Percentiles rank a stretch among this genome's conserved stretches.
These are phyloP conservation scores for Xerus inauris DNA, from an alignment of 2,113 vertebrate species.

Conservation along the genomic window DNA sequence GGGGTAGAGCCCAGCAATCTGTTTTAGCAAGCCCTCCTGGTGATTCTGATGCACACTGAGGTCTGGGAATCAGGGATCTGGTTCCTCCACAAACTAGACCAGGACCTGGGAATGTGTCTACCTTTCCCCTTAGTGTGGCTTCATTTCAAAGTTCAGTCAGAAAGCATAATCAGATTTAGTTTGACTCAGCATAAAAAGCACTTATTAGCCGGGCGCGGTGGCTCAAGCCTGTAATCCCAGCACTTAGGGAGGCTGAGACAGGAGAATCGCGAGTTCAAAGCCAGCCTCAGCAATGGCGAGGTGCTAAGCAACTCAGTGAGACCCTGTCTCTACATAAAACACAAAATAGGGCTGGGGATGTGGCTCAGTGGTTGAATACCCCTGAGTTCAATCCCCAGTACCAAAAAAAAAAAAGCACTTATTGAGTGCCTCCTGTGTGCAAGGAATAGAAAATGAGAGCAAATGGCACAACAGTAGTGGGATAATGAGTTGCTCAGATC, in stretches of 20 bases:
- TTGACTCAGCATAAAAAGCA: conserved; percentile 30
- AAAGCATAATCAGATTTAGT: background rate
- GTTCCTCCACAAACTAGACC: background rate
- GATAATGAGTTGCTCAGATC: background rate
- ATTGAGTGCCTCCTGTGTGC: background rate
- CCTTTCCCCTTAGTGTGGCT: background rate
- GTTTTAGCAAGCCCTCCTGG: background rate
- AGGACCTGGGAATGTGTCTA: background rate
- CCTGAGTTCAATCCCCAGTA: too few species aligned
- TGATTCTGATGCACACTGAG: background rate
- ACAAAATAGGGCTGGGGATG: too few species aligned
- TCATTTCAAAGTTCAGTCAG: conserved; percentile 27
- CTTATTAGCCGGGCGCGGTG: background rate
- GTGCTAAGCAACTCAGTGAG: too few species aligned
- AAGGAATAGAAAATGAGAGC: conserved; percentile 9
- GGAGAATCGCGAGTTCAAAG: too few species aligned
- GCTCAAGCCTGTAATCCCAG: too few species aligned
- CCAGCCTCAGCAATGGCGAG: too few species aligned
- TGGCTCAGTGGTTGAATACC: too few species aligned
- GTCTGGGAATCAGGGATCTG: background rate
- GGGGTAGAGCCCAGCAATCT: background rate
- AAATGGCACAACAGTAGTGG: background rate
- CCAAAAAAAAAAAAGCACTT: too few species aligned
- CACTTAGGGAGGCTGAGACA: too few species aligned
- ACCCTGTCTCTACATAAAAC: too few species aligned